Percentiles rank a stretch among this genome's conserved stretches.
Evolutionary conservation across 92 coral and sea anemone genomes (phyloP).

Genomic region (Nematostella vectensis): DNA sequence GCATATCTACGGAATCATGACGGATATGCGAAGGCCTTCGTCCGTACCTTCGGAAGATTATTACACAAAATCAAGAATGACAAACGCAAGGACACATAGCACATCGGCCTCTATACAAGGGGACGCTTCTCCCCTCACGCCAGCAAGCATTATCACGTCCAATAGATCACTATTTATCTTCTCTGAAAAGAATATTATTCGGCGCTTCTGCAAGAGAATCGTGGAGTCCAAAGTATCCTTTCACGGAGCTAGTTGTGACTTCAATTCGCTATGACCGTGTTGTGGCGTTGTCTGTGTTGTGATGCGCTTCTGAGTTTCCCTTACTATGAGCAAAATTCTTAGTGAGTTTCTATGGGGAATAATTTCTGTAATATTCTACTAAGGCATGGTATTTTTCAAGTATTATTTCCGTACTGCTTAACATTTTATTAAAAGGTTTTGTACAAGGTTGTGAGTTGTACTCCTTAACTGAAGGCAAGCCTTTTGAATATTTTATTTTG

Average conservation of each 20-base stretch:
- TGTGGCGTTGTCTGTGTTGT: slow-evolving; percentile 19
- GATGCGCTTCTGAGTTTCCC: not conserved
- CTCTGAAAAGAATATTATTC: slow-evolving; percentile 72
- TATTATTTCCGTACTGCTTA: too few relatives aligned
- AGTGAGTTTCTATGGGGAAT: too few relatives aligned
- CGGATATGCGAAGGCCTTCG: slow-evolving; percentile 83
- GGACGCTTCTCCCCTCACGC: slow-evolving; percentile 38
- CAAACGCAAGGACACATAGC: slow-evolving; percentile 65
- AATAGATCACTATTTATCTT: slow-evolving; percentile 75
- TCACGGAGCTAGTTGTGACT: slow-evolving; percentile 1
- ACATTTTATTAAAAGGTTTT: too few relatives aligned
- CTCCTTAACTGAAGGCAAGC: slow-evolving; percentile 93
- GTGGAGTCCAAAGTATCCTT: slow-evolving; percentile 97
- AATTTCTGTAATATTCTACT: too few relatives aligned
- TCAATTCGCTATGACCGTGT: slow-evolving; percentile 8
- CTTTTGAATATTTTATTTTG: slow-evolving; percentile 97
- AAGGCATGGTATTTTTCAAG: too few relatives aligned
- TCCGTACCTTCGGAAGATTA: slow-evolving; percentile 82
- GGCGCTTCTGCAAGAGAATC: slow-evolving; percentile 65
- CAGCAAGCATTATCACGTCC: slow-evolving; percentile 36
- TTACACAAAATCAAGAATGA: slow-evolving; percentile 72
- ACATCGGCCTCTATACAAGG: slow-evolving; percentile 83
- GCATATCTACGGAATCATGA: slow-evolving; percentile 28
- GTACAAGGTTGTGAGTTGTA: slow-evolving; percentile 23
- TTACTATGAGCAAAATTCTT: too few relatives aligned